Conservation (phyloP, 2,888 invertebrate species). For the Bursaphelenchus okinawaensis region DNA sequence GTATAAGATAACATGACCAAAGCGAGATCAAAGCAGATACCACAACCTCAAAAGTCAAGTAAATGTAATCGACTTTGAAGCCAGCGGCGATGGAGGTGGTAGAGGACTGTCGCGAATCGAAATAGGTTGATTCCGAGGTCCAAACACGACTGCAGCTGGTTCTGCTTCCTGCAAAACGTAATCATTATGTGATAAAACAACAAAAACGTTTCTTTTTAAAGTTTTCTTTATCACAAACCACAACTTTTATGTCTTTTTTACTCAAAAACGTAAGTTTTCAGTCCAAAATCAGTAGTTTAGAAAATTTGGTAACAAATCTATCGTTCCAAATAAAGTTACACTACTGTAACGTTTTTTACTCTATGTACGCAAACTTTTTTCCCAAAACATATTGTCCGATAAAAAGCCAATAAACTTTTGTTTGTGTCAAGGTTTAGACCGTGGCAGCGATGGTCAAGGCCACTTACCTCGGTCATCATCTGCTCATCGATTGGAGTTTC, state of each 20-base stretch:
- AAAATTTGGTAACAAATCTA: too few relatives aligned
- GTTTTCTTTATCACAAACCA: too few relatives aligned
- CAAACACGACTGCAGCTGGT: neutral
- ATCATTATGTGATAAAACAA: neutral
- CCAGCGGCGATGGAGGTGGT: slow-evolving; percentile 11
- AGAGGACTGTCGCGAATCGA: slow-evolving; percentile 8
- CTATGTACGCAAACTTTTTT: too few relatives aligned
- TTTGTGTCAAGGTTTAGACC: too few relatives aligned
- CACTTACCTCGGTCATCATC: slow-evolving; percentile 8
- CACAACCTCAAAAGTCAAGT: neutral
- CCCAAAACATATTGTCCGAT: too few relatives aligned
- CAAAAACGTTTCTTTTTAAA: neutral
- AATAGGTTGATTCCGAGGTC: neutral
- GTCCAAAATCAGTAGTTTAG: too few relatives aligned
- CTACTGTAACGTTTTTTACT: too few relatives aligned
- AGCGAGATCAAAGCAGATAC: neutral
- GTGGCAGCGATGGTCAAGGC: neutral
- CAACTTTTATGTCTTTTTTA: too few relatives aligned
- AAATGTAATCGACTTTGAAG: slow-evolving; percentile 2
- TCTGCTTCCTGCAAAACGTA: slow-evolving; percentile 5
- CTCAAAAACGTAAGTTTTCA: too few relatives aligned
- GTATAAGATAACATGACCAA: neutral
- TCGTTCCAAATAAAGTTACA: too few relatives aligned
- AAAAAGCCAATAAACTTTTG: too few relatives aligned
- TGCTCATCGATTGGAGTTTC: slow-evolving; percentile 21